These are phyloP conservation scores for Phoeniculus purpureus DNA, from an alignment of 2,797 vertebrate genomes.

Conservation along the genomic window DNA sequence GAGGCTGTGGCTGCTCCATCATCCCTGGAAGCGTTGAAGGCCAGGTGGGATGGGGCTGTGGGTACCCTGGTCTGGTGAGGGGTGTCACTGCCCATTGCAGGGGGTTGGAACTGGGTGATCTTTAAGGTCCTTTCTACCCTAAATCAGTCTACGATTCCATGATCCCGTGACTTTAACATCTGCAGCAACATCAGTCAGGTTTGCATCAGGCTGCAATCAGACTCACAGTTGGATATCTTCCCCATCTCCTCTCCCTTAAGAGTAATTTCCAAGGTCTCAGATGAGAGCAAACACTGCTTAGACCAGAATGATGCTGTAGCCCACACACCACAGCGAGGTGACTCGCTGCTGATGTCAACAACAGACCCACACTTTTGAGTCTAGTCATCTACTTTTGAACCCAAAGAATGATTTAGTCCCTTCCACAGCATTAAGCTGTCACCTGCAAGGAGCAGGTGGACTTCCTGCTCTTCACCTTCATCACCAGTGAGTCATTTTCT, in stretches of 20 bases:
- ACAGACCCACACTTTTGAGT: neutral
- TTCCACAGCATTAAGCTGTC: neutral
- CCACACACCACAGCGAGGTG: accelerated
- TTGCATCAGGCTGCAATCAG: neutral
- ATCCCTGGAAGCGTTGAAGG: no score
- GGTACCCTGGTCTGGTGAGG: no score
- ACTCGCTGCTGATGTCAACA: accelerated
- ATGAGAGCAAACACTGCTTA: neutral
- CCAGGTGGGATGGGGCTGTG: no score
- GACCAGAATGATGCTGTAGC: neutral
- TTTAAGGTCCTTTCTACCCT: no score
- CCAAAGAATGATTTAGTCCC: neutral
- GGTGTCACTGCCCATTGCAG: no score
- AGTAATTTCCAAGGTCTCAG: neutral
- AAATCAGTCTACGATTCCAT: no score
- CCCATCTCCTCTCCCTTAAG: neutral
- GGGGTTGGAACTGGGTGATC: no score
- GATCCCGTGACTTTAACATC: neutral
- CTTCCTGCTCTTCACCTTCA: neutral
- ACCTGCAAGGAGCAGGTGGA: neutral
- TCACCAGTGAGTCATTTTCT: neutral
- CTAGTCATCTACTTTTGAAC: neutral
- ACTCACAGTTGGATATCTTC: neutral
- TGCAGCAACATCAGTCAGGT: neutral
- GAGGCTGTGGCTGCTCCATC: no score